Conservation (phyloP, 2,888 invertebrate genomes). For the Tethea ocularis region DNA sequence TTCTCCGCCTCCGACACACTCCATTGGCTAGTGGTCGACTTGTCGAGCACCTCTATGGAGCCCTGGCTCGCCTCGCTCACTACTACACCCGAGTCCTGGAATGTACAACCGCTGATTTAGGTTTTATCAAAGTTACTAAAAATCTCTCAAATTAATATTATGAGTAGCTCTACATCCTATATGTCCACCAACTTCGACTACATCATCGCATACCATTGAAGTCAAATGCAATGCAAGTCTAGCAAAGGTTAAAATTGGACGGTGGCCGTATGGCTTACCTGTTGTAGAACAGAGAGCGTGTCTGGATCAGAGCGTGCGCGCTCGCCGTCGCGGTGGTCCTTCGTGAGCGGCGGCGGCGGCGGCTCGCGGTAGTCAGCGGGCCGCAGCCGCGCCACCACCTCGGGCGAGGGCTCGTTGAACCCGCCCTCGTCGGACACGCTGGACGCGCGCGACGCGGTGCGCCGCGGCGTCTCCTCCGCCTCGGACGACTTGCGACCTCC, state of each 20-base stretch:
- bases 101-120: constrained; percentile 11
- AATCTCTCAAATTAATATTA: too few relatives aligned
- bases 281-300: constrained; percentile 76
- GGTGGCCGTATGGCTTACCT: constrained; percentile 46
- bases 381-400: constrained; percentile 85
- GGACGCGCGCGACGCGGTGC: constrained; percentile 87
- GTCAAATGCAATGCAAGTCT: too few relatives aligned
- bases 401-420: constrained; percentile 88
- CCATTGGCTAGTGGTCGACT: constrained; percentile 83
- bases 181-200: too few relatives aligned
- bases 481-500: constrained; percentile 78
- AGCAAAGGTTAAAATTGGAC: too few relatives aligned
- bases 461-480: constrained; percentile 83
- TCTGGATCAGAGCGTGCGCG: constrained; percentile 74
- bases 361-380: constrained; percentile 75
- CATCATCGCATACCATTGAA: too few relatives aligned
- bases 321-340: constrained; percentile 66
- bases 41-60: constrained; percentile 83
- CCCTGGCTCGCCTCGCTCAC: constrained; percentile 82
- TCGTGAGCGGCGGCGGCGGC: constrained; percentile 54
- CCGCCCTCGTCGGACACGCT: constrained; percentile 87
- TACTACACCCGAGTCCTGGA: constrained; percentile 79
- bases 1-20: constrained; percentile 79
- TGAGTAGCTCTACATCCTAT: too few relatives aligned
- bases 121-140: neutral